Conservation (phyloP, 64 coral and sea anemone genomes). For the Pachyseris speciosa region DNA sequence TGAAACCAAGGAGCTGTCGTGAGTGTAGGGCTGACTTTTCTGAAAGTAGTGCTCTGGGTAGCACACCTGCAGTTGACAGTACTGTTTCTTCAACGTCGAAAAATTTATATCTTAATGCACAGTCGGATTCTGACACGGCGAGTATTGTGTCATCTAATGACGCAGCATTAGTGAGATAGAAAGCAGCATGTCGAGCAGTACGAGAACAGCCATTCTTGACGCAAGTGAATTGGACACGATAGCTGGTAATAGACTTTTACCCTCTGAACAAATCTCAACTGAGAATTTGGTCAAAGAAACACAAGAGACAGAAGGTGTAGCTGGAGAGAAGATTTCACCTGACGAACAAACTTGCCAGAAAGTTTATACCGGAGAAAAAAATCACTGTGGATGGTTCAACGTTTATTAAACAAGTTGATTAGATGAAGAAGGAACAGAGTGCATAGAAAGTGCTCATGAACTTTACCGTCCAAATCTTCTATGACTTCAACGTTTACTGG, state of each 20-base stretch:
- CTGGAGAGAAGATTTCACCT: background rate
- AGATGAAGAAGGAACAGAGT: slow-evolving; percentile 16
- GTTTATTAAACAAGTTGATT: background rate
- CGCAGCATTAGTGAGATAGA: slow-evolving; percentile 46
- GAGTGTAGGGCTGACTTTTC: slow-evolving; percentile 8
- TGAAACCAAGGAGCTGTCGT: slow-evolving; percentile 16
- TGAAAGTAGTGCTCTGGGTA: background rate
- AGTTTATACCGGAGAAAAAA: background rate
- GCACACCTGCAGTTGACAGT: background rate
- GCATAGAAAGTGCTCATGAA: background rate
- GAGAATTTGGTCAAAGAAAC: background rate
- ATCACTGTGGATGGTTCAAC: background rate
- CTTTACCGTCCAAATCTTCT: background rate
- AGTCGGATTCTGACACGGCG: slow-evolving; percentile 3
- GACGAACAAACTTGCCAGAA: background rate
- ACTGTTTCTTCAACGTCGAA: background rate
- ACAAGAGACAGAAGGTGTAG: background rate
- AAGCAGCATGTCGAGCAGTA: slow-evolving; percentile 84
- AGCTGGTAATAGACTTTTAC: background rate
- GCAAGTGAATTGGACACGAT: slow-evolving; percentile 30
- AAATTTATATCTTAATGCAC: slow-evolving; percentile 55
- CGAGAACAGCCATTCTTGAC: slow-evolving; percentile 73
- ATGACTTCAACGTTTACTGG: slow-evolving; percentile 1
- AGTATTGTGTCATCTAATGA: slow-evolving; percentile 49
- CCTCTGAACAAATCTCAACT: background rate